These are phyloP conservation scores for Pomatostomus ruficeps DNA, from an alignment of 2,113 vertebrate species.

Conservation along the genomic window DNA sequence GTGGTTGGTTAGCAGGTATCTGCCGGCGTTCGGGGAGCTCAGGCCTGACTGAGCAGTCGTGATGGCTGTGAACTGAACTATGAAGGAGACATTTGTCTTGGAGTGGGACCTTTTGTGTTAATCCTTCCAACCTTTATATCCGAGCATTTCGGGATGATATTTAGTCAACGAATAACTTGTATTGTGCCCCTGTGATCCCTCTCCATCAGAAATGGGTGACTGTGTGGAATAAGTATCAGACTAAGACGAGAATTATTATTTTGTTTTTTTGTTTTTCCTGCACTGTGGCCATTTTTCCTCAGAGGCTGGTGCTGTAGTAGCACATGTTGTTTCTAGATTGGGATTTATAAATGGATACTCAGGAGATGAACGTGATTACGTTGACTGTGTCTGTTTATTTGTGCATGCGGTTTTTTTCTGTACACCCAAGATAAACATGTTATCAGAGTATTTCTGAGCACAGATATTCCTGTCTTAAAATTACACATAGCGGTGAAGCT, in stretches of 20 bases:
- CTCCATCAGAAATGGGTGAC: background rate
- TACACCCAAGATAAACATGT: background rate
- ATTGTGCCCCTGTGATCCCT: background rate
- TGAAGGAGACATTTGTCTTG: constrained; percentile 57
- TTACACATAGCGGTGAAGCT: background rate
- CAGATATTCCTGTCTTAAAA: background rate
- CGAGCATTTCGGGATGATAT: background rate
- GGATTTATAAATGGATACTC: background rate
- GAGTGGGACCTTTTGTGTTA: constrained; percentile 56
- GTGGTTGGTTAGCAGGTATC: background rate
- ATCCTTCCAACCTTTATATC: constrained; percentile 45
- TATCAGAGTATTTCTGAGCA: background rate
- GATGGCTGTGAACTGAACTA: constrained; percentile 44
- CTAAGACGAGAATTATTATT: background rate
- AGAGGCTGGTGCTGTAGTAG: background rate
- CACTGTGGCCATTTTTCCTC: background rate
- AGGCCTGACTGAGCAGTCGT: constrained; percentile 8
- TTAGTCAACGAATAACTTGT: background rate
- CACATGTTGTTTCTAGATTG: background rate
- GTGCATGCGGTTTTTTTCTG: background rate
- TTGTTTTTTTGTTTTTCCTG: background rate
- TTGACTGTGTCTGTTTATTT: background rate
- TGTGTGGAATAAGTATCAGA: background rate
- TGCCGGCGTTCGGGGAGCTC: background rate
- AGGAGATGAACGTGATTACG: background rate